Base-by-base conservation (phyloP, 2,888 invertebrate species). In the Melinopterus prodromus region DNA sequence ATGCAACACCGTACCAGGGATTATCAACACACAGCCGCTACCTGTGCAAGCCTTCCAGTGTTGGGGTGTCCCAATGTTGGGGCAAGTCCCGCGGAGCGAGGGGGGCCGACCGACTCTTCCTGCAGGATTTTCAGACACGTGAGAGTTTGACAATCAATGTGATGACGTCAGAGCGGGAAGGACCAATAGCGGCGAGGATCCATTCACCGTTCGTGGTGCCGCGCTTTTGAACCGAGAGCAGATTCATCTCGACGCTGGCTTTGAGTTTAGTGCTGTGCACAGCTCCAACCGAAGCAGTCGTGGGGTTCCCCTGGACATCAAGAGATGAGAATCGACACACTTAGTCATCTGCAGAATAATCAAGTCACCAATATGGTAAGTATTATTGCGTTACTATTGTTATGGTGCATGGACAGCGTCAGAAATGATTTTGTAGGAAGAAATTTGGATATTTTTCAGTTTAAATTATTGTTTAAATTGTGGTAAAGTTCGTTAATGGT, bases 161-260 rank as follows among this genome's bases (percentile, higher is more conserved):
- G 87, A 92, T 94, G 94, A 94, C 94, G 94, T 94, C 94, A 94
- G 92, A 84, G 86, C 83, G 84, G 84, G 81, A 86, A 87, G 87
- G 87, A 89, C 94, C 94, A 94, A 94, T 94, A 89, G 86, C 88
- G 85, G 86, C 86, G 84, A 88, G 88, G 91, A 90, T 92, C 93
- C 94, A 94, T 94, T 94, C 94, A 94, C 89, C 88, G 36, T 35
- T 35, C 88, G 74, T 16, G 71, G 78, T 77, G 75, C 81, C 81
- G 81, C 86, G 86, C 82, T 74, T 74, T 83, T 86, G 86, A 85
- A 87, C 85, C 85, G 0, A 84, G 86, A 88, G 88, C 86, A 88
- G 88, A 88, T 89, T 88, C 87, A 88, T 89, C 89, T 87, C 79
- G 76, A 74, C 81, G 53, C 53, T 53, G 1, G 53, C 81, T 81